A percentile compares a stretch with the other conserved stretches of the same genome.
Evolutionary conservation across 2,797 vertebrate genomes (phyloP).

Genomic region (Hipposideros larvatus): DNA sequence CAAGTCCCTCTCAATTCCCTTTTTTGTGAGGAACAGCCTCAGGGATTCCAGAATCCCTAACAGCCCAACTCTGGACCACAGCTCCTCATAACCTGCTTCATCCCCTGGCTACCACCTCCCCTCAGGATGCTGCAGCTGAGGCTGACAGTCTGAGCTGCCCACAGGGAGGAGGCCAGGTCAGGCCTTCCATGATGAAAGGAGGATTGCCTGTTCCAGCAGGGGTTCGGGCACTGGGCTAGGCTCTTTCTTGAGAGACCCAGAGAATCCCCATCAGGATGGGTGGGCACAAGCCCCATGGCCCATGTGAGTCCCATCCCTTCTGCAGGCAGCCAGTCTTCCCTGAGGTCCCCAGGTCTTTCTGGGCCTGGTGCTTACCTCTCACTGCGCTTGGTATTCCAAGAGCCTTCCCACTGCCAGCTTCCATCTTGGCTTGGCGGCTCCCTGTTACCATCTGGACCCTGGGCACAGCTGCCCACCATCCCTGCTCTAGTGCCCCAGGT

Average conservation of each 20-base stretch:
- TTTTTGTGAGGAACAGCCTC: neutral
- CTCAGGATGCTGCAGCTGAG: neutral
- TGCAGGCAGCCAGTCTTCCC: neutral
- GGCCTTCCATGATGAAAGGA: neutral
- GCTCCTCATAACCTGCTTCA: neutral
- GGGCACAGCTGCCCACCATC: conserved; percentile 69
- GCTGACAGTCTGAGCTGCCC: neutral
- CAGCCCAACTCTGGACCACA: neutral
- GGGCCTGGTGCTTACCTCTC: conserved; percentile 49
- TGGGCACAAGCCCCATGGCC: neutral
- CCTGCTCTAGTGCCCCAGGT: conserved; percentile 63
- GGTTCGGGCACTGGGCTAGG: neutral
- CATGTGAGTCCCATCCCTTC: neutral
- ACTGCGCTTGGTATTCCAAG: conserved; percentile 64
- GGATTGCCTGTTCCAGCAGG: neutral
- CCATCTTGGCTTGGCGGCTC: conserved; percentile 65
- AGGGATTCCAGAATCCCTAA: neutral
- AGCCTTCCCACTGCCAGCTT: conserved; percentile 68
- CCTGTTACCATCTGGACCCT: conserved; percentile 76
- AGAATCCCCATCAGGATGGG: neutral
- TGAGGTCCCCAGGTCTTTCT: conserved; percentile 54
- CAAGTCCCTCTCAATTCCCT: neutral
- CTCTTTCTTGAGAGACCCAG: conserved; percentile 30
- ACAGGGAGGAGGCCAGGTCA: neutral
- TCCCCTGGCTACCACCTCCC: neutral